A percentile compares a stretch with the other conserved stretches of the same genome.
Conservation (phyloP, 2,113 vertebrate species). For the Etheostoma cragini region DNA sequence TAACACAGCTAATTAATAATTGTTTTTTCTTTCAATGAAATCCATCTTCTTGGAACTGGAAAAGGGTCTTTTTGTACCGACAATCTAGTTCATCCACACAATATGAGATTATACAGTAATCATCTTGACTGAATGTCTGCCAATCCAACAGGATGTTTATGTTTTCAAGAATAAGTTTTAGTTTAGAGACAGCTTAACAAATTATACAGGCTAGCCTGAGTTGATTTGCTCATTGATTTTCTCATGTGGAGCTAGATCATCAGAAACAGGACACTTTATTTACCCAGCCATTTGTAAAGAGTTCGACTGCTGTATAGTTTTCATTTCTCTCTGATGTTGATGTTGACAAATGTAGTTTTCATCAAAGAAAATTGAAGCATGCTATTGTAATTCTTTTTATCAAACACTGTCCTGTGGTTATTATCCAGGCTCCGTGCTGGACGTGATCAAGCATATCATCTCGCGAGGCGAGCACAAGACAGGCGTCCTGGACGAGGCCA, state of each 20-base stretch:
- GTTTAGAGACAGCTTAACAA: conserved; percentile 37
- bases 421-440: conserved; percentile 92
- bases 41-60: background rate
- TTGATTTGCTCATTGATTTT: conserved; percentile 33
- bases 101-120: conserved; percentile 37
- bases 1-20: conserved; percentile 13
- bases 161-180: conserved; percentile 52
- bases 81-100: conserved; percentile 60
- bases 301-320: background rate
- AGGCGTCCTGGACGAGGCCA: conserved; percentile 94
- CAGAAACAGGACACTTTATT: conserved; percentile 20
- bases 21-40: conserved; percentile 27
- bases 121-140: conserved; percentile 44
- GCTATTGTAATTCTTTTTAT: background rate
- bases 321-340: background rate
- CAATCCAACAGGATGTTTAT: conserved; percentile 47
- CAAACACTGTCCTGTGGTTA: conserved; percentile 28
- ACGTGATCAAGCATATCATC: conserved; percentile 98
- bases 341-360: conserved; percentile 23
- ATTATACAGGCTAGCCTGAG: conserved; percentile 2
- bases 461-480: conserved; percentile 95
- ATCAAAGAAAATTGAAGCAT: conserved; percentile 3
- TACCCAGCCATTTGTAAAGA: background rate
- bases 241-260: conserved; percentile 1
- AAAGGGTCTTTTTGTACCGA: conserved; percentile 34